Evolutionary conservation across 1,140 invertebrate species (phyloP).

Genomic region (Caligus rogercresseyi): DNA sequence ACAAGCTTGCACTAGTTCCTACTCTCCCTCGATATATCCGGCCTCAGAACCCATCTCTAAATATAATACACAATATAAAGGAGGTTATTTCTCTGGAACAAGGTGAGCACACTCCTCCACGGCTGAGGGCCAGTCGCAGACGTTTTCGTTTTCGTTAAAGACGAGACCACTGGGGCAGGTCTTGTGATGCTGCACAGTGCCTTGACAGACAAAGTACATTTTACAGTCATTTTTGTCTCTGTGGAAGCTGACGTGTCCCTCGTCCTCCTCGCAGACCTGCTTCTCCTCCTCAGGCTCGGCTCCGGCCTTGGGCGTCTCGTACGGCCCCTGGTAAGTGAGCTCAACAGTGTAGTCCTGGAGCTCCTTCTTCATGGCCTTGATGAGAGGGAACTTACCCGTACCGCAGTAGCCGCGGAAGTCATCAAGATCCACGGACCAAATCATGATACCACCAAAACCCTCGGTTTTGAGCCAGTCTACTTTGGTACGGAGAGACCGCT

Average conservation of each 20-base stretch:
- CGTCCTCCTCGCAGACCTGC: conserved; percentile 72
- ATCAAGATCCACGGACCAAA: conserved; percentile 91
- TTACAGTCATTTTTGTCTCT: conserved; percentile 74
- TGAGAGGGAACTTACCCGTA: conserved; percentile 71
- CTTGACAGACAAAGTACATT: conserved; percentile 89
- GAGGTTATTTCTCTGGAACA: not conserved
- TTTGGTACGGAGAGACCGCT: conserved; percentile 76
- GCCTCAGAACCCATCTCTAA: too few relatives aligned
- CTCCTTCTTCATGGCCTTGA: conserved; percentile 68
- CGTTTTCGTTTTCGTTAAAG: conserved; percentile 47
- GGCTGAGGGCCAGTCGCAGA: conserved; percentile 90
- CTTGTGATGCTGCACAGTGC: conserved; percentile 81
- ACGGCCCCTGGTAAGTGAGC: conserved; percentile 69
- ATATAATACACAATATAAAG: too few relatives aligned
- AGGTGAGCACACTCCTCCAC: conserved; percentile 52
- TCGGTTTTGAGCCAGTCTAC: conserved; percentile 83
- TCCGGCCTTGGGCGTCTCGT: conserved; percentile 42
- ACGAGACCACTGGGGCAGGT: conserved; percentile 85
- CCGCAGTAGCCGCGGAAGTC: conserved; percentile 75
- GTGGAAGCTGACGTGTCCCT: conserved; percentile 82
- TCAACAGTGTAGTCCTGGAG: conserved; percentile 60
- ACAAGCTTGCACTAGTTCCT: too few relatives aligned
- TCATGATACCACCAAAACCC: conserved; percentile 88
- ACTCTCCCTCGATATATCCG: too few relatives aligned
- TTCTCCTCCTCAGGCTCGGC: conserved; percentile 40